Evolutionary conservation across 2,888 invertebrate species (phyloP), one percentile per base, ranked within the genome.

Genomic region (Chrysolina oricalcia): DNA sequence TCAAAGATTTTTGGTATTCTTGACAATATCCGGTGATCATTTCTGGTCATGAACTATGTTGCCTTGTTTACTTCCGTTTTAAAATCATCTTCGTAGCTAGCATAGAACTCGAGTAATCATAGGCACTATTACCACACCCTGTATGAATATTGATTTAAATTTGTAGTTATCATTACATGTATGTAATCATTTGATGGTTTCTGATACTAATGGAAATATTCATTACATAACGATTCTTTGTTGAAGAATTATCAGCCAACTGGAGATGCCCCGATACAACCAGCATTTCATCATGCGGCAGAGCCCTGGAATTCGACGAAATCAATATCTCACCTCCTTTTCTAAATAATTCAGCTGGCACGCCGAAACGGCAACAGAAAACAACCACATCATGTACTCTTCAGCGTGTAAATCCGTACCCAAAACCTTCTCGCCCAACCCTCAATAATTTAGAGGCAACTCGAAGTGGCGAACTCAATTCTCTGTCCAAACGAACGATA

Each of bases 271-370:
- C 19, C 1, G 0, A 11, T 6, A 53, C 1, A 19, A 17, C 10
- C 9, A 11, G 21, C 13, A 53, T 53, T 53, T 13, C 53, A 53
- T 53, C 53, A 53, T 13, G 19, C 11, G 5, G 53, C 13, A 21
- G 21, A n/a, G 10, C 35, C 35, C 53, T n/a, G 40, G 41, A 9
- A 68, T 19, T 35, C 56, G 17, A 15, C 53, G 15, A 48, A 75
- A 75, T 75, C 75, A 62, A 75, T 75, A 75, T 59, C 69, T 68
- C 75, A 72, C 72, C 72, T 75, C 40, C 65, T 70, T 59, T 56
- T 50, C 66, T 72, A 72, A 75, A 75, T 75, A 75, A 72, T 75
- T 75, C 56, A 75, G 66, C 66, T 48, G 15, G 59, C 35, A 35
- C 59, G n/a, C 59, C 68, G 53, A 56, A 53, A 50, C 53, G 53